A percentile compares a stretch with the other conserved stretches of the same genome.
These are phyloP conservation scores for Papilio demoleus DNA, from an alignment of 2,888 invertebrate species.

Conservation along the genomic window DNA sequence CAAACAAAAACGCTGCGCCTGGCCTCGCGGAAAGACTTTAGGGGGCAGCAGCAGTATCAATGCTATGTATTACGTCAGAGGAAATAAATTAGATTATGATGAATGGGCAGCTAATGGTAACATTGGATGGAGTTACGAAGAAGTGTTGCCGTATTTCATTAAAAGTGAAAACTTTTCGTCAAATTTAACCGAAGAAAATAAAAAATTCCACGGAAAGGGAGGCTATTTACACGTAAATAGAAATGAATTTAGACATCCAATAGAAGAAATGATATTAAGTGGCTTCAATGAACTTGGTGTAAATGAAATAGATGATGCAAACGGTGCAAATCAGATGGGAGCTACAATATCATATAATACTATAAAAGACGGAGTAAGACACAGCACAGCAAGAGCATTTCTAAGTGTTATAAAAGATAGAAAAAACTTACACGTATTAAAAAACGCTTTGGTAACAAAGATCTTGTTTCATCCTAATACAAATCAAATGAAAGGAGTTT, in stretches of 20 bases:
- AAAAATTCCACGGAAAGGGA: slow-evolving; percentile 52
- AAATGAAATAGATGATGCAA: slow-evolving; percentile 53
- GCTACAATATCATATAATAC: slow-evolving; percentile 49
- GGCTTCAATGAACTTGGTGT: slow-evolving; percentile 64
- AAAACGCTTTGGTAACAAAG: slow-evolving; percentile 52
- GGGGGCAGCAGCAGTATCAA: slow-evolving; percentile 80
- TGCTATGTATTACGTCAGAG: slow-evolving; percentile 78
- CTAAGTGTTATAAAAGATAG: slow-evolving; percentile 50
- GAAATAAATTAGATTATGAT: slow-evolving; percentile 70
- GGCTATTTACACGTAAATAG: slow-evolving; percentile 66
- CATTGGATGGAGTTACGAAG: slow-evolving; percentile 68
- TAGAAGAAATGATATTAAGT: slow-evolving; percentile 45
- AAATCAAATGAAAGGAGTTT: slow-evolving; percentile 50
- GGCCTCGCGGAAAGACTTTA: slow-evolving; percentile 85
- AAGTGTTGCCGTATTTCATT: slow-evolving; percentile 48
- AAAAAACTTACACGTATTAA: slow-evolving; percentile 54
- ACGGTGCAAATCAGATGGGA: slow-evolving; percentile 58
- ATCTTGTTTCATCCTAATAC: slow-evolving; percentile 49
- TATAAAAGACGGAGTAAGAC: slow-evolving; percentile 60
- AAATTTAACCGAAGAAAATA: slow-evolving; percentile 38
- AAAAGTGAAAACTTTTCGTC: slow-evolving; percentile 46
- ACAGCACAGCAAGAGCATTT: slow-evolving; percentile 70
- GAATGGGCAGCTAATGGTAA: slow-evolving; percentile 75
- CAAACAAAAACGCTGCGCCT: slow-evolving; percentile 64
- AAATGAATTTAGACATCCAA: slow-evolving; percentile 27